Evolutionary conservation across 2,888 invertebrate species (phyloP), one percentile per base, ranked within the genome.

Genomic region (Acronicta alni): DNA sequence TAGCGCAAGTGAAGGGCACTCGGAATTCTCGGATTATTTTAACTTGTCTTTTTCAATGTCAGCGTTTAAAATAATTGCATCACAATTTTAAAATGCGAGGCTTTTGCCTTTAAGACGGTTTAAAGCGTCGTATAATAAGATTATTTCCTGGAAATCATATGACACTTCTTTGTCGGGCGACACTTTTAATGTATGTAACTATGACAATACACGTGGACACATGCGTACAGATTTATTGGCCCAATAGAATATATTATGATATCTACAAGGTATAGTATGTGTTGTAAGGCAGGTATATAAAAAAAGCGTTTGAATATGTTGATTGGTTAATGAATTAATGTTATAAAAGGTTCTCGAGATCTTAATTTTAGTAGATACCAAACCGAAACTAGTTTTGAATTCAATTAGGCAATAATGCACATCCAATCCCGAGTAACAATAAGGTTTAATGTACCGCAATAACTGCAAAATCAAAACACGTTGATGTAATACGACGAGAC

Each of bases 1-100:
- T 80, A 81, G 65, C 84, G 81, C 84, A 86, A 93, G 93, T 92
- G 93, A 93, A 93, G 93, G 93, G 93, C 92, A 84, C 88, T 87
- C 80, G 88, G 91, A 89, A 89, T 92, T 91, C 92, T 92, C 88
- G 91, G 92, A 93, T 93, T 93, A 93, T 93, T 93, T 92, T 87
- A 90, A 91, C 90, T 92, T 93, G 93, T 92, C 92, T 88, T 92
- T 93, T 94, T 94, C 93, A 94, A 93, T 94, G 93, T 93, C 93
- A 92, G 87, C 92, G 88, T 93, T 94, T 93, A 94, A 93, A 93
- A 93, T 94, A 93, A 94, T 94, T 94, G 92, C 93, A 93, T 93
- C 93, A 94, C 93, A 92, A 90, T 92, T 93, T 93, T 92, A 86
- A 93, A 93, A 92, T 89, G 92, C 88, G 89, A 89, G 85, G 82